These are phyloP conservation scores for Pangasius djambal DNA, from an alignment of 2,797 vertebrate species.

Conservation along the genomic window DNA sequence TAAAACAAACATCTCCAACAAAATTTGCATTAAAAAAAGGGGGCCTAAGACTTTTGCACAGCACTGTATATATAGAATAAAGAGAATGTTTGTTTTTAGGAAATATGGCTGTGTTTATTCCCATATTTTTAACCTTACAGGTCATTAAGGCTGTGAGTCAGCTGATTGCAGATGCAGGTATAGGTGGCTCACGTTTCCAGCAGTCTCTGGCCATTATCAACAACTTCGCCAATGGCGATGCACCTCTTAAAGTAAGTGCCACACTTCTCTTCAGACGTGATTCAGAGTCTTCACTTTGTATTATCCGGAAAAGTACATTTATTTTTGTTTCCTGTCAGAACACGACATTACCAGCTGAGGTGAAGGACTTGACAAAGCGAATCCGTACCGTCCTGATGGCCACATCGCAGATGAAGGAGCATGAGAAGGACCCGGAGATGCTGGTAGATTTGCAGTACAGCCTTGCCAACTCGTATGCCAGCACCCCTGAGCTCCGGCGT, in stretches of 20 bases:
- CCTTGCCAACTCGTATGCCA: slow-evolving; percentile 88
- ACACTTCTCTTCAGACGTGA: background rate
- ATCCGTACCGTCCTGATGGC: slow-evolving; percentile 90
- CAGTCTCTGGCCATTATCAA: slow-evolving; percentile 98
- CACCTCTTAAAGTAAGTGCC: slow-evolving; percentile 89
- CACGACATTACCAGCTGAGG: slow-evolving; percentile 85
- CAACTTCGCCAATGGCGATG: slow-evolving; percentile 97
- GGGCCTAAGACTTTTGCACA: background rate
- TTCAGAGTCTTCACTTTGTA: background rate
- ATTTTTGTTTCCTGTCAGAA: slow-evolving; percentile 71
- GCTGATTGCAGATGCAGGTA: slow-evolving; percentile 94
- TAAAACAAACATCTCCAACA: background rate
- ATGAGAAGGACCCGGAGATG: slow-evolving; percentile 90
- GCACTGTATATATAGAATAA: background rate
- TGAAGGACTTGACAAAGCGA: slow-evolving; percentile 88
- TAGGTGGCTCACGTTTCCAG: slow-evolving; percentile 95
- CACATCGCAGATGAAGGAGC: slow-evolving; percentile 91
- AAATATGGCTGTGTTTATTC: background rate
- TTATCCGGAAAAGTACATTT: background rate
- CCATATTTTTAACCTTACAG: slow-evolving; percentile 65
- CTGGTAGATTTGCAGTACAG: slow-evolving; percentile 90
- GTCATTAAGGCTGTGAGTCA: slow-evolving; percentile 98
- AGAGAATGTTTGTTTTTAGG: background rate
- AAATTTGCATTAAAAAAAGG: background rate
- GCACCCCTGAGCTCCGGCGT: slow-evolving; percentile 85